A percentile compares a stretch with the other conserved stretches of the same genome.
Conservation (phyloP, 2,113 vertebrate species). For the Motacilla tschutschensis region DNA sequence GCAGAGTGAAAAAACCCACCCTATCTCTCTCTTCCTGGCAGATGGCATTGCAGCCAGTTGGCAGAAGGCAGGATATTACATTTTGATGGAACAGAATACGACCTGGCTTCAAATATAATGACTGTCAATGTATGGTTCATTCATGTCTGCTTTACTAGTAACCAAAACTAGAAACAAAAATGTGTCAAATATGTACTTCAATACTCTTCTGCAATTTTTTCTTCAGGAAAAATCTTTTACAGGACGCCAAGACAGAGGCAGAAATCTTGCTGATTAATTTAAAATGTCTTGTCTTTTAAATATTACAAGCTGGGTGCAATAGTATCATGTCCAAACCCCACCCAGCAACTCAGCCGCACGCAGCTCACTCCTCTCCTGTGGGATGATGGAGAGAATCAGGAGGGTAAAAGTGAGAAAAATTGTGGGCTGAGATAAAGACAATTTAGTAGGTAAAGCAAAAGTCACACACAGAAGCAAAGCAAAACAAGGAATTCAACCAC, state of each 20-base stretch:
- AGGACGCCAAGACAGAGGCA: not conserved
- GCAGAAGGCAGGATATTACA: not conserved
- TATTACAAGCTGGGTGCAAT: not conserved
- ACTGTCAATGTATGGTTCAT: not conserved
- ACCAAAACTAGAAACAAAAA: not conserved
- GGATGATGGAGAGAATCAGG: not conserved
- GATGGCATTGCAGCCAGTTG: slow-evolving; percentile 10
- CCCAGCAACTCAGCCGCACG: not conserved
- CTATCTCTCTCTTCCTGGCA: not conserved
- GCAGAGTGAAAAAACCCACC: not conserved
- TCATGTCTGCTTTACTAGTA: not conserved
- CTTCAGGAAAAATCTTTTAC: not conserved
- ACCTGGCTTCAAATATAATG: not conserved
- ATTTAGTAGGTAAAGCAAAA: not conserved
- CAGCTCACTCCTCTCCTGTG: not conserved
- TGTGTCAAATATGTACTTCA: not conserved
- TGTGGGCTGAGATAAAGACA: not conserved
- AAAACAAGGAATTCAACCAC: not conserved
- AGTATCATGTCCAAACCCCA: not conserved
- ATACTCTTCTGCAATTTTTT: not conserved
- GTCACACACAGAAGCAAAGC: not conserved
- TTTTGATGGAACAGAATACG: not conserved
- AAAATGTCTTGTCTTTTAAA: not conserved
- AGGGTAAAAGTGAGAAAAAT: not conserved
- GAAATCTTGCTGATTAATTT: not conserved